Base-by-base conservation (phyloP, 2,797 vertebrate species). In the Aeoliscus strigatus region DNA sequence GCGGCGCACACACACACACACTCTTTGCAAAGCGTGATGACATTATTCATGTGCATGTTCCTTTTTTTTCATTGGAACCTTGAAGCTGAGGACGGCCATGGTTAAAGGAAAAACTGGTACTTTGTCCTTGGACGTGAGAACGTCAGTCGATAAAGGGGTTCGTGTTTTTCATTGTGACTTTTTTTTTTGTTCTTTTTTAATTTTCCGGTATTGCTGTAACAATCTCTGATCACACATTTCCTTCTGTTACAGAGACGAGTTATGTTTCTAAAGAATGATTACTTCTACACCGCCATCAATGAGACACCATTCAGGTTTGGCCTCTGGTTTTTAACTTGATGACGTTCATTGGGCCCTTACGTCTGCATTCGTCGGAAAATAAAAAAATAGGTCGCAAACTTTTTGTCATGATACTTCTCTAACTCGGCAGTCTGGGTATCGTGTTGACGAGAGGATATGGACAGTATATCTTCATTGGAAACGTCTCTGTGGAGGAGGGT, bases 401-500 rank as follows among this genome's bases (percentile, higher is more conserved):
- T 21, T 21, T 21, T 21, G 6, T 3, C 18, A 21, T 21, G 18
- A 21, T 6, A 21, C 3, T 23, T 8, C 11, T 56, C 5, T 54
- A 59, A 25, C 60, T 42, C 44, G 17, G 4, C 80, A 98, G 96
- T 70, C 70, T 98, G 51, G 94, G 93, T 2, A 80, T 98, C 9
- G 93, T 95, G 53, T 76, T 98, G 29, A 91, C 93, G 23, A 78
- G 73, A n/a, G 94, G 93, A 33, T 87, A 94, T 0, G 96, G 96
- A 14, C 82, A 94, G 35, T 92, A 90, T 50, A 90, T 93, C 48
- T 90, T 98, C 36, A 77, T 82, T 9, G 94, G 94, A 53, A 95
- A 97, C 39, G 91, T 94, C 1, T 94, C 94, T 6, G 87, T 94
- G 34, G 93, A 96, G 72, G 94, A 98, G 82, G 96, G 95, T 94